Evolutionary conservation across 2,113 vertebrate species (phyloP), one percentile per base, ranked within the genome.

Genomic region (Scatophagus argus): DNA sequence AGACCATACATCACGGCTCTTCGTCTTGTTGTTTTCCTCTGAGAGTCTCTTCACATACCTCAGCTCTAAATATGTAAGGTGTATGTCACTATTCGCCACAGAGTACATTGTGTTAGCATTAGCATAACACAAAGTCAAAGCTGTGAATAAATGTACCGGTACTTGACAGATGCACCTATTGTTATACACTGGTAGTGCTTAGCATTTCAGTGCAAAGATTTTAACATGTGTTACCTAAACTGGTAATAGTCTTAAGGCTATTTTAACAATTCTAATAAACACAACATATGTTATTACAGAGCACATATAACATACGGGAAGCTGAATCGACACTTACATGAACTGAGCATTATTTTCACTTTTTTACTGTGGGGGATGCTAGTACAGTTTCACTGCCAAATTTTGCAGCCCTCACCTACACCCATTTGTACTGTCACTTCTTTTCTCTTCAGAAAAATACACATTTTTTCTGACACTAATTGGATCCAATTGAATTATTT

Each of bases 1-100:
- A 81, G 75, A 74, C 74, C 65, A 79, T 86, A 47, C n/a, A 85
- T 87, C 86, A 85, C 16, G 5, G 17, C 32, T 89, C 64, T 81
- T 82, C 83, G 76, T 88, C 80, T 83, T 34, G 0, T 16, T 27
- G 77, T 70, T 23, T 51, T 77, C 75, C 76, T 66, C 14, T 1
- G 69, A 74, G 81, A 83, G 66, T 46, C 46, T 82, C 63, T 41
- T 75, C 46, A 70, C 56, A 46, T n/a, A 9, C 51, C 52, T 82
- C 36, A 32, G 46, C 56, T 72, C 55, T 19, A 70, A 67, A 63
- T 71, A 38, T 36, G 54, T 41, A 62, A 43, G 27, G 47, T 79
- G 31, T 52, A 8, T 44, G 58, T 41, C 27, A 47, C 17, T 46
- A 70, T 74, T 83, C 59, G 65, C 29, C 21, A 9, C 21, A 83